phyloP scores from a whole-genome alignment of 2,113 vertebrate species.

The Scophthalmus maximus region DNA sequence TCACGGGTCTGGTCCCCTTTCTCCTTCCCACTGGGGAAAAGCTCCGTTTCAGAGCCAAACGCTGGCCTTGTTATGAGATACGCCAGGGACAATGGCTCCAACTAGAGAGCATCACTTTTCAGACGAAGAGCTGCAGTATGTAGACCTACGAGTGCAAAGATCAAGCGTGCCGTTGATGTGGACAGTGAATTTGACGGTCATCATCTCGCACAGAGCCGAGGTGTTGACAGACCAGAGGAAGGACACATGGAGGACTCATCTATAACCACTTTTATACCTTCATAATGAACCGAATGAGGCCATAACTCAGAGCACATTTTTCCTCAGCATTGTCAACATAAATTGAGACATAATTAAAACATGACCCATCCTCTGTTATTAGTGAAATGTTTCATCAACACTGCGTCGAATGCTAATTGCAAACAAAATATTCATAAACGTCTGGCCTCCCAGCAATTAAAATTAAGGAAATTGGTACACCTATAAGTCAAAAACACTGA shows the following conservation, averaged over 20 bases:
- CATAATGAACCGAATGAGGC: constrained; percentile 1
- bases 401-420: constrained; percentile 60
- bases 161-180: constrained; percentile 20
- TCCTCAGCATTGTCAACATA: constrained; percentile 40
- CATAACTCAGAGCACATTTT: constrained; percentile 33
- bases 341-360: constrained; percentile 72
- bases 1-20: constrained; percentile 57
- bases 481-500: constrained; percentile 70
- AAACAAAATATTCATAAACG: constrained; percentile 74
- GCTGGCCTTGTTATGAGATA: constrained; percentile 64
- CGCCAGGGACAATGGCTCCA: constrained; percentile 42
- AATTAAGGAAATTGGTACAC: constrained; percentile 65
- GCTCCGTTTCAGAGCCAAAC: constrained; percentile 52
- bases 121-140: constrained; percentile 50
- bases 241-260: constrained; percentile 22
- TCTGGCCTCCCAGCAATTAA: constrained; percentile 63
- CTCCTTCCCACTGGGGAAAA: constrained; percentile 38
- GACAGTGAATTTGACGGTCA: constrained; percentile 31
- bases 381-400: constrained; percentile 62
- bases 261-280: not conserved
- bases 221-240: constrained; percentile 6
- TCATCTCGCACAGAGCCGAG: not conserved
- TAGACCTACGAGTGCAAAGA: constrained; percentile 23
- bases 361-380: constrained; percentile 64
- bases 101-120: constrained; percentile 59